phyloP scores from a whole-genome alignment of 37 sponge, comb jelly and placozoan genomes.

The Bolinopsis microptera region DNA sequence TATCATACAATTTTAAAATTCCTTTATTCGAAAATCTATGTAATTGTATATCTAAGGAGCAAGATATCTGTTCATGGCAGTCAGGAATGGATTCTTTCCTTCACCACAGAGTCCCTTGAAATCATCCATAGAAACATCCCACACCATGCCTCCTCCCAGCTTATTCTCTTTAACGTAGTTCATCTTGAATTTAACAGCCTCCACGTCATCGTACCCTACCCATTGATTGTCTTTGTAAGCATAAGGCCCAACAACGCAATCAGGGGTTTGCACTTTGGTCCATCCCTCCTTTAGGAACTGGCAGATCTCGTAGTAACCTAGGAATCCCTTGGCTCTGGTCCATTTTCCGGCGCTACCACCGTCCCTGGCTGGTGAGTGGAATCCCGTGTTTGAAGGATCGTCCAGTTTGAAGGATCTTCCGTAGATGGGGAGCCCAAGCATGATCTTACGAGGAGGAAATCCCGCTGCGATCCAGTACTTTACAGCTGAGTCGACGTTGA shows the following conservation, averaged over 20 bases:
- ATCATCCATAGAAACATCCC: conserved; percentile 10
- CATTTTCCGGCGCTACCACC: conserved; percentile 6
- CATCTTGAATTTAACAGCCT: conserved; percentile 19
- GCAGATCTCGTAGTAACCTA: conserved; percentile 23
- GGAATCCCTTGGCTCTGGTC: not conserved
- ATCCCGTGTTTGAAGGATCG: not conserved
- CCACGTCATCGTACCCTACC: not conserved
- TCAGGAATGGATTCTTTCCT: conserved; percentile 42
- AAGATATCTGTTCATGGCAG: not conserved
- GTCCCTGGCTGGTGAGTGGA: not conserved
- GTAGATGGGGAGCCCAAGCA: not conserved
- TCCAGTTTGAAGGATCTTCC: not conserved
- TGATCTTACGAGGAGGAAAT: not conserved
- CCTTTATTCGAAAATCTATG: no score
- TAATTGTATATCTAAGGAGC: no score
- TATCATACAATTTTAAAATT: no score
- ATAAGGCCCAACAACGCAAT: not conserved
- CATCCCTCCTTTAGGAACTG: not conserved
- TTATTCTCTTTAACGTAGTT: not conserved
- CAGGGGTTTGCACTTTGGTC: not conserved
- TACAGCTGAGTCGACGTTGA: not conserved
- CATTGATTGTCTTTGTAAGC: conserved; percentile 6
- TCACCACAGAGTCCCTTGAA: not conserved
- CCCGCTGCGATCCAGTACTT: conserved; percentile 11
- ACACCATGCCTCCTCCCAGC: not conserved